Percentiles rank a stretch among this genome's conserved stretches.
Conservation (phyloP, 2,797 vertebrate species). For the Halcyon chelicuti region DNA sequence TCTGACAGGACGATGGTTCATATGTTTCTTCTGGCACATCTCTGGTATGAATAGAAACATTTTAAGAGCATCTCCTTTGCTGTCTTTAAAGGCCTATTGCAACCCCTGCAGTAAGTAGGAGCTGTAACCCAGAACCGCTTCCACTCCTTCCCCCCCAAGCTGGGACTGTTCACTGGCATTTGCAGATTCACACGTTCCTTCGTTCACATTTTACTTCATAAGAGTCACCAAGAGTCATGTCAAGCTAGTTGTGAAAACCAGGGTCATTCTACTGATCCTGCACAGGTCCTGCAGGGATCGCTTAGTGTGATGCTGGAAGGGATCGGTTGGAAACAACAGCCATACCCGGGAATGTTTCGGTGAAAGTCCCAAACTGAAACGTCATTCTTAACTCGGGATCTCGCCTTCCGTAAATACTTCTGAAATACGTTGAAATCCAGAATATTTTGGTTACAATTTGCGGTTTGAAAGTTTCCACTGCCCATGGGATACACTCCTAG, state of each 20-base stretch:
- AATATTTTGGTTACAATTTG: background rate
- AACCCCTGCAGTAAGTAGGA: background rate
- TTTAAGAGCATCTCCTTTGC: background rate
- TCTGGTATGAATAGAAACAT: background rate
- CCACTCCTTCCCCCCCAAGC: background rate
- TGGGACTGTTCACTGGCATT: background rate
- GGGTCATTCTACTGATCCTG: background rate
- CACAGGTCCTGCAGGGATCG: background rate
- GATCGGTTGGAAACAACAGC: background rate
- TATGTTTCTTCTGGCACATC: background rate
- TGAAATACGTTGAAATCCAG: background rate
- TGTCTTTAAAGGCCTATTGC: background rate
- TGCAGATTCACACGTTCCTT: background rate
- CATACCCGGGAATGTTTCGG: background rate
- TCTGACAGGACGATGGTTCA: background rate
- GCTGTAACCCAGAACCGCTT: background rate
- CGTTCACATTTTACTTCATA: rapidly evolving
- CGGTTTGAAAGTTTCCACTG: background rate
- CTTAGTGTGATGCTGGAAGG: background rate
- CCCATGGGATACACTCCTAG: background rate
- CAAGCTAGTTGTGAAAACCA: background rate
- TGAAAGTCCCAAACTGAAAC: background rate
- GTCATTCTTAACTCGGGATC: background rate
- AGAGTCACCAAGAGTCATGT: background rate
- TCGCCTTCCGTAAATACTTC: background rate